A percentile compares a stretch with the other conserved stretches of the same genome.
Conservation (phyloP, 2,797 vertebrate genomes). For the Meriones psammophilus region DNA sequence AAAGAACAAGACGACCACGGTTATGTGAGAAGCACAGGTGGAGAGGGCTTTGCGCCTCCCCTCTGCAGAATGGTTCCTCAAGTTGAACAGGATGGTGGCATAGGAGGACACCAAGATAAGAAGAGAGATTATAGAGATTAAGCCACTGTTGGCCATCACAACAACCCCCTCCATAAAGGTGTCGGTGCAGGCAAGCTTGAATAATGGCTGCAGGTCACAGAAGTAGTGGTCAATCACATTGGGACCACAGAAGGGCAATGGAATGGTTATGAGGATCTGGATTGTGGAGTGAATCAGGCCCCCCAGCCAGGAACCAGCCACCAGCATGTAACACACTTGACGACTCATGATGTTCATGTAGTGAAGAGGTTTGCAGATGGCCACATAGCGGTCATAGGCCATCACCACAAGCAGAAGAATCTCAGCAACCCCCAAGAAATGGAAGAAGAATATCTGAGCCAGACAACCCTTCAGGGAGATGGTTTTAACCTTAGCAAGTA, state of each 20-base stretch:
- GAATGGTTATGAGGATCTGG: slow-evolving; percentile 63
- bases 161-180: slow-evolving; percentile 68
- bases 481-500: slow-evolving; percentile 75
- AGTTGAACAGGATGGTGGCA: slow-evolving; percentile 59
- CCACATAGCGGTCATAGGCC: slow-evolving; percentile 80
- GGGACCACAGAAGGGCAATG: slow-evolving; percentile 80
- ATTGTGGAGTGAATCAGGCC: slow-evolving; percentile 79
- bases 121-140: slow-evolving; percentile 75
- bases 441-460: slow-evolving; percentile 77
- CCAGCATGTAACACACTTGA: slow-evolving; percentile 48
- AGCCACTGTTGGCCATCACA: slow-evolving; percentile 81
- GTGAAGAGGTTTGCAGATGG: slow-evolving; percentile 80
- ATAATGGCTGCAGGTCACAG: slow-evolving; percentile 81
- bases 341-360: slow-evolving; percentile 66
- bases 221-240: slow-evolving; percentile 83
- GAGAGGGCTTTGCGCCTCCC: slow-evolving; percentile 79
- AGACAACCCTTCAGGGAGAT: slow-evolving; percentile 78
- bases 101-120: slow-evolving; percentile 79
- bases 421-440: slow-evolving; percentile 77
- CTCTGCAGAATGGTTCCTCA: slow-evolving; percentile 73
- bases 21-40: slow-evolving; percentile 80
- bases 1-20: slow-evolving; percentile 71
- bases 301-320: slow-evolving; percentile 75
- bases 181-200: slow-evolving; percentile 80
- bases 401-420: slow-evolving; percentile 78